phyloP scores from a whole-genome alignment of 2,888 invertebrate genomes.

The Latheticus oryzae region DNA sequence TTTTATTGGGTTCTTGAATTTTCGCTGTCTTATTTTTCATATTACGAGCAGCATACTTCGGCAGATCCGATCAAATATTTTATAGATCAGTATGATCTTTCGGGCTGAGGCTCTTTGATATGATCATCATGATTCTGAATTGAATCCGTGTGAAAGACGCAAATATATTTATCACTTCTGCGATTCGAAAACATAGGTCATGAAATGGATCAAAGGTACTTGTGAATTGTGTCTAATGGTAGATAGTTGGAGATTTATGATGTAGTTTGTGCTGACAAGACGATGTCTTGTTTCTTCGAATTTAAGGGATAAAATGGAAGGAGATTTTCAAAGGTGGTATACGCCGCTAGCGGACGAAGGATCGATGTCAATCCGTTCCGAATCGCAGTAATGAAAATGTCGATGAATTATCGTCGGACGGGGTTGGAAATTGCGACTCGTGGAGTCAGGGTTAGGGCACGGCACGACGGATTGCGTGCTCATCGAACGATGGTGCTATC shows the following conservation, averaged over 20 bases:
- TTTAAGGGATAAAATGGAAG: too few relatives aligned
- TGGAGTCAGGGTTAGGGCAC: too few relatives aligned
- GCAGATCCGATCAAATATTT: slow-evolving; percentile 44
- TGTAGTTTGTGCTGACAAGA: not conserved
- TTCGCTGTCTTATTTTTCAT: slow-evolving; percentile 37
- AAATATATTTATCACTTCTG: too few relatives aligned
- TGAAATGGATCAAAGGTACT: too few relatives aligned
- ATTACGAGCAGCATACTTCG: slow-evolving; percentile 35
- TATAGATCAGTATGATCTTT: slow-evolving; percentile 35
- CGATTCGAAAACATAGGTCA: too few relatives aligned
- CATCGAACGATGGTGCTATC: slow-evolving; percentile 36
- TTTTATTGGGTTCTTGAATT: slow-evolving; percentile 33
- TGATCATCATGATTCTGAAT: slow-evolving; percentile 41
- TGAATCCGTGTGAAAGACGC: slow-evolving; percentile 39
- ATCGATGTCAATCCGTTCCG: slow-evolving; percentile 11
- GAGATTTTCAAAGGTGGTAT: too few relatives aligned
- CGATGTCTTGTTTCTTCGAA: too few relatives aligned
- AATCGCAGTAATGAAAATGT: slow-evolving; percentile 27
- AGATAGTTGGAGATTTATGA: not conserved
- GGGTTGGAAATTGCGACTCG: slow-evolving; percentile 17
- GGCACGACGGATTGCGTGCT: slow-evolving; percentile 31
- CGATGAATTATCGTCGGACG: slow-evolving; percentile 24
- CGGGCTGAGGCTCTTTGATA: slow-evolving; percentile 35
- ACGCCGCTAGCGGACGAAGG: slow-evolving; percentile 13
- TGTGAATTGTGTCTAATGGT: not conserved